Conservation (phyloP, 2,113 vertebrate genomes). For the Oxyura jamaicensis region DNA sequence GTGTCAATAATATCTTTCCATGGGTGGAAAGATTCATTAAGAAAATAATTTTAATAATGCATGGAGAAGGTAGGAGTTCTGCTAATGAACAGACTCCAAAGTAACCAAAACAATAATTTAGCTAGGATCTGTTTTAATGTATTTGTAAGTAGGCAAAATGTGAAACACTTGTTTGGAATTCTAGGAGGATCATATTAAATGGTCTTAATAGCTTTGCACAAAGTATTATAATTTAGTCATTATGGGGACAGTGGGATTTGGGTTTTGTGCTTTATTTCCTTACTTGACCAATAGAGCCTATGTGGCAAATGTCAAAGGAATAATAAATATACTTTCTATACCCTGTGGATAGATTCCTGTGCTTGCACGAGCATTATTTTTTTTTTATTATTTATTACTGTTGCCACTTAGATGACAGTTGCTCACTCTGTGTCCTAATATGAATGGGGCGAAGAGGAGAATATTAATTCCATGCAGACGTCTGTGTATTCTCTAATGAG, state of each 20-base stretch:
- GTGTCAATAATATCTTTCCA: conserved; percentile 36
- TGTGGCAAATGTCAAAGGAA: not conserved
- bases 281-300: not conserved
- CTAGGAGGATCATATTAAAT: not conserved
- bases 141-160: not conserved
- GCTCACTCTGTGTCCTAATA: not conserved
- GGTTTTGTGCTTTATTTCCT: not conserved
- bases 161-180: not conserved
- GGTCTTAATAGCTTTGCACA: not conserved
- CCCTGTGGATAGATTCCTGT: not conserved
- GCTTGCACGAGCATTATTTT: not conserved
- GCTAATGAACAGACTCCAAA: not conserved
- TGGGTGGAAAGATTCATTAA: not conserved
- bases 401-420: not conserved
- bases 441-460: conserved; percentile 1
- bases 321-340: not conserved
- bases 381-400: not conserved
- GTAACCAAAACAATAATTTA: not conserved
- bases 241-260: not conserved
- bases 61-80: not conserved
- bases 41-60: conserved; percentile 6
- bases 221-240: not conserved
- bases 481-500: conserved; percentile 34
- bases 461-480: conserved; percentile 33
- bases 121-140: not conserved